A percentile compares a stretch with the other conserved stretches of the same genome.
Conservation (phyloP, 2,113 vertebrate genomes). For the Larimichthys polyactis region DNA sequence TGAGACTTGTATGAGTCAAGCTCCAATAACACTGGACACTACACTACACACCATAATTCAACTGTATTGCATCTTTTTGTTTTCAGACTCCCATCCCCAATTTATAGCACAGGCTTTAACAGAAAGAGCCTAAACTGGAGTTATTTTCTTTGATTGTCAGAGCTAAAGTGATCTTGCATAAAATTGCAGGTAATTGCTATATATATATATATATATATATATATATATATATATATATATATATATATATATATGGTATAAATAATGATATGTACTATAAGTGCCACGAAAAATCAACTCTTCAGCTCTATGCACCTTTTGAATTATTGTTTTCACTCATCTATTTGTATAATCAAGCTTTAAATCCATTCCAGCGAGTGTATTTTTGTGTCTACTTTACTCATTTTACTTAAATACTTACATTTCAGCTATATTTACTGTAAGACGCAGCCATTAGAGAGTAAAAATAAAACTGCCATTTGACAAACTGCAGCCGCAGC, state of each 20-base stretch:
- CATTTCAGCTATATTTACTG: neutral
- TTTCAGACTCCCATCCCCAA: neutral
- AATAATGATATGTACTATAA: neutral
- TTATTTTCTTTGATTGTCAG: neutral
- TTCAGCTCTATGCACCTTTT: neutral
- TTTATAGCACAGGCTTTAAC: neutral
- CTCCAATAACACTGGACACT: neutral
- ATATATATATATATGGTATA: neutral
- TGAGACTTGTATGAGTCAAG: neutral
- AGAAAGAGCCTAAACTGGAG: neutral
- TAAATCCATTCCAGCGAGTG: neutral
- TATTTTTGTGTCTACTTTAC: neutral
- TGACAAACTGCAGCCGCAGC: slow-evolving; percentile 19
- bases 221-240: too few species aligned
- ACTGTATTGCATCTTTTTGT: neutral
- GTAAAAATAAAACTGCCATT: slow-evolving; percentile 11
- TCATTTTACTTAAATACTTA: neutral
- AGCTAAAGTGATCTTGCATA: too few species aligned
- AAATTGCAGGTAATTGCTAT: too few species aligned
- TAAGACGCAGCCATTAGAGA: neutral
- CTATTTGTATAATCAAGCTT: neutral
- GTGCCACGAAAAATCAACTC: neutral
- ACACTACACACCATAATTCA: neutral
- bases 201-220: too few species aligned
- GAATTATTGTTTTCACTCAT: neutral